These are phyloP conservation scores for Anagrus nilaparvatae DNA, from an alignment of 1,140 invertebrate species.

Conservation along the genomic window DNA sequence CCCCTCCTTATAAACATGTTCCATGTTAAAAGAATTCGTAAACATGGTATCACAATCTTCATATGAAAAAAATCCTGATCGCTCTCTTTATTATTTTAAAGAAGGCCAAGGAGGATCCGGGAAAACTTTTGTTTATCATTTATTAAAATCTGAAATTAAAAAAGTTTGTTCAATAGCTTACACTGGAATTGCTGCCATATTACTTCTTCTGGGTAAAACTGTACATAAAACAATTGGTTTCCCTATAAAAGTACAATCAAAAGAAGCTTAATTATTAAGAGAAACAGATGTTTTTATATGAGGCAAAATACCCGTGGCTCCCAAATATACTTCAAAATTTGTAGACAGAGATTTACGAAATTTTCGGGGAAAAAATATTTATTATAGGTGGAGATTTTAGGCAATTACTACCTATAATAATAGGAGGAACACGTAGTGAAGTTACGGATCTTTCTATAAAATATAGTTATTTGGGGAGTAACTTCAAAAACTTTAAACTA, in stretches of 20 bases:
- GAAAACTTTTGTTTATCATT: constrained; percentile 15
- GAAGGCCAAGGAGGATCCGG: constrained; percentile 16
- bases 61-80: too few species aligned
- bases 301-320: too few species aligned
- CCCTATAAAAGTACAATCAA: constrained; percentile 25
- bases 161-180: constrained; percentile 12
- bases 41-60: too few species aligned
- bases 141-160: constrained; percentile 2
- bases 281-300: constrained; percentile 18
- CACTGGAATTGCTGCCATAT: constrained; percentile 19
- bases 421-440: constrained; percentile 16
- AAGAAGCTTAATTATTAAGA: constrained; percentile 10
- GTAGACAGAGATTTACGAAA: constrained; percentile 4
- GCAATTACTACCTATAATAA: constrained; percentile 21
- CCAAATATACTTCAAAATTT: constrained; percentile 12
- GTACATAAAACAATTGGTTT: constrained; percentile 18
- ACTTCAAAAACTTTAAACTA: constrained; percentile 11
- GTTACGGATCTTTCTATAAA: constrained; percentile 15
- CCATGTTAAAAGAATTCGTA: too few species aligned
- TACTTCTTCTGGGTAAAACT: constrained; percentile 17
- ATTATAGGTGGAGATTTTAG: constrained; percentile 21
- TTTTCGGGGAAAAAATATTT: constrained; percentile 21
- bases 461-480: constrained; percentile 11
- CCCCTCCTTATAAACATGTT: too few species aligned
- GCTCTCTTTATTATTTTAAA: constrained; percentile 12